phyloP scores from a whole-genome alignment of 2,113 vertebrate species.

The Okapia johnstoni region DNA sequence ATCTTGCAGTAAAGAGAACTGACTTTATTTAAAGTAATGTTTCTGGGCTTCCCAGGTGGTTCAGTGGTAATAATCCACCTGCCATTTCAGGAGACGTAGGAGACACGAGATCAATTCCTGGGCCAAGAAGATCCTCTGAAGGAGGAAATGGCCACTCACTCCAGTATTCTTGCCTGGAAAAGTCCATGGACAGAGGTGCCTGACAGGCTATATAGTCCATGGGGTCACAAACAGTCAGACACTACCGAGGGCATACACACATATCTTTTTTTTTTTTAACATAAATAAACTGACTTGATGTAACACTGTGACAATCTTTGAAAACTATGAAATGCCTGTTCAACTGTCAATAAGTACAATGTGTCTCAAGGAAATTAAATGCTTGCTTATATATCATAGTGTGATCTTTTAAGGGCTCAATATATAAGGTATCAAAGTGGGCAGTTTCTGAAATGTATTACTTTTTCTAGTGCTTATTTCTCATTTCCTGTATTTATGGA shows the following conservation, averaged over 20 bases:
- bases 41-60: neutral
- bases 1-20: neutral
- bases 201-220: neutral
- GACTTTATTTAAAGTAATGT: neutral
- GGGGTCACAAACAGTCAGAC: neutral
- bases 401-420: neutral
- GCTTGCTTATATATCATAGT: neutral
- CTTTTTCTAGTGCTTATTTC: neutral
- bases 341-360: neutral
- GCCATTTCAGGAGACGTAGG: neutral
- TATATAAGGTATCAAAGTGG: neutral
- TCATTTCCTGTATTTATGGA: neutral
- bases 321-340: neutral
- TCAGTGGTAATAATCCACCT: neutral
- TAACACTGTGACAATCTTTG: neutral
- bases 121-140: neutral
- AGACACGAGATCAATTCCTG: neutral
- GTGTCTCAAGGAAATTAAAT: neutral
- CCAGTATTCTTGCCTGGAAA: neutral
- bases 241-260: neutral
- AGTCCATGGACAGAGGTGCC: neutral
- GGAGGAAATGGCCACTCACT: neutral
- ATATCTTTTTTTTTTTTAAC: neutral
- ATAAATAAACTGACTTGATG: neutral
- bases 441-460: neutral